phyloP scores from a whole-genome alignment of 2,113 vertebrate genomes.

The Menidia beryllina region DNA sequence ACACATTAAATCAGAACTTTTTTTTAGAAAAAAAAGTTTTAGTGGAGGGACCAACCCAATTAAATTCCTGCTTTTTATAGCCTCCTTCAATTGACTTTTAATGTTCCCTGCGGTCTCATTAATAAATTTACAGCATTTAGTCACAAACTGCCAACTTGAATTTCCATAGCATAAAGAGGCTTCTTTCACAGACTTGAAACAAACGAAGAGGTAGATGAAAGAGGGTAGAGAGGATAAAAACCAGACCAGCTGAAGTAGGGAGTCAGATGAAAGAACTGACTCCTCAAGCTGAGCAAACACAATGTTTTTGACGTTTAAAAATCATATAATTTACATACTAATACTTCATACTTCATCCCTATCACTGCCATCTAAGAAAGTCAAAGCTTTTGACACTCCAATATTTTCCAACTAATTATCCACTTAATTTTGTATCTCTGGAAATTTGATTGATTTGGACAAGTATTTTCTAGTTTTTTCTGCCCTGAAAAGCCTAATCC shows the following conservation, averaged over 20 bases:
- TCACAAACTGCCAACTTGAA: conserved; percentile 77
- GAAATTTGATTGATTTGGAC: conserved; percentile 50
- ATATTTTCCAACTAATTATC: conserved; percentile 41
- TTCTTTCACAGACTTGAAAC: conserved; percentile 36
- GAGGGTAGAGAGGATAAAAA: conserved; percentile 33
- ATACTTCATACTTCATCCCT: conserved; percentile 46
- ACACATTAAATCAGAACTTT: conserved; percentile 68
- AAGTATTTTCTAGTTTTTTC: conserved; percentile 44
- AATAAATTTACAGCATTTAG: conserved; percentile 81
- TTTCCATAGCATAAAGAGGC: conserved; percentile 66
- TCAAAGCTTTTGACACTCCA: background rate
- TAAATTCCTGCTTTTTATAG: conserved; percentile 81
- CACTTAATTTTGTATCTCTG: conserved; percentile 33
- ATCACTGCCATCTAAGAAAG: conserved; percentile 13
- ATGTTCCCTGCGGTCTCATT: conserved; percentile 78
- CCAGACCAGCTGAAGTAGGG: conserved; percentile 26
- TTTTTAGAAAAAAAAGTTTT: conserved; percentile 66
- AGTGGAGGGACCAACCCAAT: conserved; percentile 77
- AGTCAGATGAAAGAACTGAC: conserved; percentile 40
- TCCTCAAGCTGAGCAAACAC: conserved; percentile 20
- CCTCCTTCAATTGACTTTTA: conserved; percentile 81
- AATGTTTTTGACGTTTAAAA: conserved; percentile 37
- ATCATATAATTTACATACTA: conserved; percentile 16
- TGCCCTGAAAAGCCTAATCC: conserved; percentile 60
- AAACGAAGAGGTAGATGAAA: conserved; percentile 58